Evolutionary conservation across 2,113 vertebrate species (phyloP).

Genomic region (Cavia aperea): DNA sequence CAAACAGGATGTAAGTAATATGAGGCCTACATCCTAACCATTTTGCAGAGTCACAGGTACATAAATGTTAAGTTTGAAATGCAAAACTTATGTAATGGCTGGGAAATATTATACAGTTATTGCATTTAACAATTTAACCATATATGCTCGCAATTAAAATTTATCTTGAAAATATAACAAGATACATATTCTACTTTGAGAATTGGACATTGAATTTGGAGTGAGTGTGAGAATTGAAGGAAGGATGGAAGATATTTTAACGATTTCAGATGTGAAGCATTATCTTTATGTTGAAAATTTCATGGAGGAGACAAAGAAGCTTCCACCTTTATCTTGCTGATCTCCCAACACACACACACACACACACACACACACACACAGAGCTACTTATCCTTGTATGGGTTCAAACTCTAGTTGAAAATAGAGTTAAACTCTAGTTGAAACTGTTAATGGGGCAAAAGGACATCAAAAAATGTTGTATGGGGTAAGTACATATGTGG

Average conservation of each 20-base stretch:
- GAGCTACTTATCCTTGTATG: background rate
- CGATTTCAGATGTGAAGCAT: background rate
- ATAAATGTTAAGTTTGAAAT: background rate
- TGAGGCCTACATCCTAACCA: background rate
- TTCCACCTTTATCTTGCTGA: accelerated
- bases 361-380: background rate
- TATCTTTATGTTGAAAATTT: background rate
- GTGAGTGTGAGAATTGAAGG: accelerated
- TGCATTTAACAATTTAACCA: background rate
- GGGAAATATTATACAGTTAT: background rate
- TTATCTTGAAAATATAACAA: background rate
- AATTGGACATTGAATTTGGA: background rate
- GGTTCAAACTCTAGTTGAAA: background rate
- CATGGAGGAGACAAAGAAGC: background rate
- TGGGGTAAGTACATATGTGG: background rate
- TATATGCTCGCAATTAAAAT: too few species aligned
- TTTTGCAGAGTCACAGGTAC: background rate
- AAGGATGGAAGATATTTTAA: background rate
- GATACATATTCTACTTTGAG: background rate
- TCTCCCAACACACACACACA: accelerated
- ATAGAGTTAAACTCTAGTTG: background rate
- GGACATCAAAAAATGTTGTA: background rate
- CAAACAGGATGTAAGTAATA: background rate
- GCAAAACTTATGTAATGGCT: background rate
- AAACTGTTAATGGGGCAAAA: background rate